A percentile compares a stretch with the other conserved stretches of the same genome.
Conservation (phyloP, 2,888 invertebrate species). For the Plemyria rubiginata region DNA sequence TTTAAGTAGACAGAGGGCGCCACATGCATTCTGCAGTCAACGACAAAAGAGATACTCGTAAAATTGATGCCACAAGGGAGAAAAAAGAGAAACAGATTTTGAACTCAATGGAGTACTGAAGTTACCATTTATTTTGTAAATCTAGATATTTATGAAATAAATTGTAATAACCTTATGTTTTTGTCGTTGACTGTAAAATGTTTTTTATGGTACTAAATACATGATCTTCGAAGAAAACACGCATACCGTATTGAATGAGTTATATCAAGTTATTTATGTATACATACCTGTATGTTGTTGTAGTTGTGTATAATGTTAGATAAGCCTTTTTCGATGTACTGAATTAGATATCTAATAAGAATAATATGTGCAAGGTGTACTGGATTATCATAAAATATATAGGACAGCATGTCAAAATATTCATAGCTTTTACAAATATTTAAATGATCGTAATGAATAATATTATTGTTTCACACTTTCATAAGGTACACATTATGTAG, state of each 20-base stretch:
- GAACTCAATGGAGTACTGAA: background rate
- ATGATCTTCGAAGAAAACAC: background rate
- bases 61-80: too few species aligned
- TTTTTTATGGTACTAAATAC: background rate
- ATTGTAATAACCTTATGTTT: background rate
- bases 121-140: background rate
- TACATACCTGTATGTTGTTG: background rate
- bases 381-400: background rate
- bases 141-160: background rate
- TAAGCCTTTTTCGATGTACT: background rate
- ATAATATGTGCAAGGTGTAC: background rate
- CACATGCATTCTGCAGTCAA: background rate
- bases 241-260: too few species aligned
- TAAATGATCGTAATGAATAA: too few species aligned
- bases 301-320: background rate
- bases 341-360: background rate
- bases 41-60: background rate
- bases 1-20: constrained; percentile 76
- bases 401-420: background rate
- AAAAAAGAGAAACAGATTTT: background rate
- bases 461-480: too few species aligned
- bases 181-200: background rate
- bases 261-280: background rate
- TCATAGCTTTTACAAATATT: background rate
- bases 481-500: too few species aligned